A percentile compares a stretch with the other conserved stretches of the same genome.
phyloP scores from a whole-genome alignment of 1,140 invertebrate genomes.

The Heterodera schachtii region DNA sequence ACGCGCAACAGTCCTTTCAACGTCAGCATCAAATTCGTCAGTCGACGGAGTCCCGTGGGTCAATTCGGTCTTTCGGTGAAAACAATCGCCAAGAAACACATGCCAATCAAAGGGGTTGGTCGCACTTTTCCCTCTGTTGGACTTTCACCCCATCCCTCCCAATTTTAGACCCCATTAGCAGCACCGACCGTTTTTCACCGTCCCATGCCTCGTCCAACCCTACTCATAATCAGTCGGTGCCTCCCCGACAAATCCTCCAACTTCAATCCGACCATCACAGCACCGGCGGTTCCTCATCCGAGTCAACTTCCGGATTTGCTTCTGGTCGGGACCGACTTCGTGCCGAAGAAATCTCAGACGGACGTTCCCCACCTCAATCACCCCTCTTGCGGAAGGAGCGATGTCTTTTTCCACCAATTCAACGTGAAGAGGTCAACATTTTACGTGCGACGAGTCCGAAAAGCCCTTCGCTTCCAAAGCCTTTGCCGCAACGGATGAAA shows the following conservation, averaged over 20 bases:
- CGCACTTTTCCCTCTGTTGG: constrained; percentile 17
- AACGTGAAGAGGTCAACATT: not conserved
- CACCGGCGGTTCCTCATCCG: constrained; percentile 41
- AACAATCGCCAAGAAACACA: not conserved
- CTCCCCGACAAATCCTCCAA: constrained; percentile 11
- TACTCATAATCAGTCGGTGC: not conserved
- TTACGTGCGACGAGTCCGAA: not conserved
- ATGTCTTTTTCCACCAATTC: constrained; percentile 5
- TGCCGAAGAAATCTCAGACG: constrained; percentile 12
- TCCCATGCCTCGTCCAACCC: not conserved
- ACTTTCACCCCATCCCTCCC: not conserved
- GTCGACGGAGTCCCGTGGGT: constrained; percentile 35
- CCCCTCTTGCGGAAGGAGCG: constrained; percentile 7
- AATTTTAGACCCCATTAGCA: not conserved
- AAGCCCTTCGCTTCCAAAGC: constrained; percentile 7
- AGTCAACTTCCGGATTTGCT: constrained; percentile 49
- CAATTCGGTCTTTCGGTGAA: not conserved
- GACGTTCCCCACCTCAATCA: constrained; percentile 17
- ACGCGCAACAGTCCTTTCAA: constrained; percentile 27
- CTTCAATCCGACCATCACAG: constrained; percentile 29
- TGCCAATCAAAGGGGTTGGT: constrained; percentile 21
- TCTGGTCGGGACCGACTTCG: constrained; percentile 26
- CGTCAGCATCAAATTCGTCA: constrained; percentile 38
- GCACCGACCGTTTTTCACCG: not conserved
- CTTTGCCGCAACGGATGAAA: constrained; percentile 32